Evolutionary conservation across 1,140 invertebrate genomes (phyloP).

Genomic region (Tribolium madens): DNA sequence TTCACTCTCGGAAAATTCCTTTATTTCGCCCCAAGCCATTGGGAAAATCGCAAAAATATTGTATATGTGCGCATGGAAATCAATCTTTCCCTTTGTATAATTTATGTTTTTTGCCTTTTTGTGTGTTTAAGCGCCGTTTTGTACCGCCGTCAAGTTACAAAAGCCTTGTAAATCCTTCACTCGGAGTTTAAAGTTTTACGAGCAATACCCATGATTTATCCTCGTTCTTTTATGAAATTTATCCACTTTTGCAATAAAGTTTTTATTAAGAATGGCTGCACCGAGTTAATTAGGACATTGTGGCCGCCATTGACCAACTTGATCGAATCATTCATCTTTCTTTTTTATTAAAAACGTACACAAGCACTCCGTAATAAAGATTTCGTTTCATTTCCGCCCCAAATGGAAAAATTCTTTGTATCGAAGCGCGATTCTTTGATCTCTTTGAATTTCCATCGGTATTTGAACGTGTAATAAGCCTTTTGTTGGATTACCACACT

Average conservation of each 20-base stretch:
- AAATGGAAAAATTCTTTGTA: slow-evolving; percentile 38
- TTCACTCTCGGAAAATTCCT: too few relatives aligned
- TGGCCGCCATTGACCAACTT: neutral
- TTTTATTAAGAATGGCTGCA: slow-evolving; percentile 2
- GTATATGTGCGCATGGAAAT: too few relatives aligned
- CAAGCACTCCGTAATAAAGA: slow-evolving; percentile 9
- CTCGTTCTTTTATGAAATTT: slow-evolving; percentile 24
- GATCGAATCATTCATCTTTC: neutral
- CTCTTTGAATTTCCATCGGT: slow-evolving; percentile 31
- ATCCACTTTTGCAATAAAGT: slow-evolving; percentile 17
- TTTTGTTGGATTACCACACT: slow-evolving; percentile 37
- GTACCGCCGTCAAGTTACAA: too few relatives aligned
- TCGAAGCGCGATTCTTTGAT: slow-evolving; percentile 19
- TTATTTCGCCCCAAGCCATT: too few relatives aligned
- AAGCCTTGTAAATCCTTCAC: too few relatives aligned
- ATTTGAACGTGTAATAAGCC: slow-evolving; percentile 34
- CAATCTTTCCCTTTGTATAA: too few relatives aligned
- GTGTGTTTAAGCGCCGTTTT: too few relatives aligned
- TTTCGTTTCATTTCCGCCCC: slow-evolving; percentile 30
- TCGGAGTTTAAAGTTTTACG: slow-evolving; percentile 6
- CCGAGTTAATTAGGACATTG: slow-evolving; percentile 10
- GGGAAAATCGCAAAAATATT: too few relatives aligned
- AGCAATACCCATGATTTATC: slow-evolving; percentile 11
- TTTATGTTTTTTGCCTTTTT: too few relatives aligned
- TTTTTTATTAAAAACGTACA: slow-evolving; percentile 8